Evolutionary conservation across 2,888 invertebrate genomes (phyloP).

Genomic region (Troides helena): DNA sequence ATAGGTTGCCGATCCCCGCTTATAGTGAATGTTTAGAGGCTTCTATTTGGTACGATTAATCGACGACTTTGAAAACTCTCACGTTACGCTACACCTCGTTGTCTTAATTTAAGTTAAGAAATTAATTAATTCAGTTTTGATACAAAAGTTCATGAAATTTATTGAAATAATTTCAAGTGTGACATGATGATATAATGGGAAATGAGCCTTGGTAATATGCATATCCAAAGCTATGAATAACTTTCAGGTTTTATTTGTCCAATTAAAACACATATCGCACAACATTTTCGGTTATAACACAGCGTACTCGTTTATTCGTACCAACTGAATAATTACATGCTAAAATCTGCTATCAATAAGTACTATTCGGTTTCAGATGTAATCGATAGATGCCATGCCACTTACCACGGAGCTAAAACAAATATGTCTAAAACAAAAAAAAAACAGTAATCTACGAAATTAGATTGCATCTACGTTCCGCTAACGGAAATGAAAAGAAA

Average conservation of each 20-base stretch:
- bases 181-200: too few relatives aligned
- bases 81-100: not conserved
- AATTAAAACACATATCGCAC: too few relatives aligned
- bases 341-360: not conserved
- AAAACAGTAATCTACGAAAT: not conserved
- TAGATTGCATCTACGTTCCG: not conserved
- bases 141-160: not conserved
- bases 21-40: slow-evolving; percentile 1
- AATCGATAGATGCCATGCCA: not conserved
- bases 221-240: too few relatives aligned
- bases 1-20: too few relatives aligned
- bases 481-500: not conserved
- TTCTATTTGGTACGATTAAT: slow-evolving; percentile 14
- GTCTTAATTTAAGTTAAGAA: not conserved
- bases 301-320: slow-evolving; percentile 9
- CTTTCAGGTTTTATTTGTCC: too few relatives aligned
- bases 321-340: not conserved
- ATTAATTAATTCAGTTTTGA: not conserved
- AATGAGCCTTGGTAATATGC: too few relatives aligned
- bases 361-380: not conserved
- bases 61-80: slow-evolving; percentile 3
- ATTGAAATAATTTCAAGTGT: not conserved
- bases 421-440: not conserved
- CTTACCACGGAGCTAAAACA: not conserved
- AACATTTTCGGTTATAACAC: not conserved